Conservation (phyloP, 2,797 vertebrate genomes). For the Mormyrops boulengeri region DNA sequence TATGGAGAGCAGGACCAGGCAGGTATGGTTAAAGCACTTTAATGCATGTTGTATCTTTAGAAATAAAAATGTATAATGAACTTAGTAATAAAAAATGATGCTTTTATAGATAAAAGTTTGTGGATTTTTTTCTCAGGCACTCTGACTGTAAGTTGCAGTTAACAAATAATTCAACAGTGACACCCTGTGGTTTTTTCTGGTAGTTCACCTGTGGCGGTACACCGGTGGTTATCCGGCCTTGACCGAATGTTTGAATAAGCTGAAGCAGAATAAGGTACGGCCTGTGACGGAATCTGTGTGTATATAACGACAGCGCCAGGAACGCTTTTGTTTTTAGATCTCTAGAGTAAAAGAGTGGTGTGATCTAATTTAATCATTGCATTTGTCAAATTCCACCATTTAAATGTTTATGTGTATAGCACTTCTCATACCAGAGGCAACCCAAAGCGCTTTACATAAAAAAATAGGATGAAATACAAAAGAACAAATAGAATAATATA, state of each 20-base stretch:
- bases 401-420: background rate
- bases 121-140: background rate
- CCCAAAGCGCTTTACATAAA: background rate
- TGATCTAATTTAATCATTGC: background rate
- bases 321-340: background rate
- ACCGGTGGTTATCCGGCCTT: slow-evolving; percentile 86
- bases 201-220: slow-evolving; percentile 94
- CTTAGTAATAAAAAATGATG: background rate
- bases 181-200: slow-evolving; percentile 47
- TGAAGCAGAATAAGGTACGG: slow-evolving; percentile 76
- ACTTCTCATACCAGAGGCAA: background rate
- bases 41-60: background rate
- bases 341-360: background rate
- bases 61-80: background rate
- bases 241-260: slow-evolving; percentile 79
- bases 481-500: no score
- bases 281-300: background rate
- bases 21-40: slow-evolving; percentile 60
- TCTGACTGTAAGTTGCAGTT: background rate
- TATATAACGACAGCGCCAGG: background rate
- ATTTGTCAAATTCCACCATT: background rate
- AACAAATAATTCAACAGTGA: slow-evolving; percentile 40
- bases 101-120: background rate
- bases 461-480: background rate
- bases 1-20: slow-evolving; percentile 95